A percentile compares a stretch with the other conserved stretches of the same genome.
Conservation (phyloP, 2,888 invertebrate genomes). For the Prosapia bicincta region DNA sequence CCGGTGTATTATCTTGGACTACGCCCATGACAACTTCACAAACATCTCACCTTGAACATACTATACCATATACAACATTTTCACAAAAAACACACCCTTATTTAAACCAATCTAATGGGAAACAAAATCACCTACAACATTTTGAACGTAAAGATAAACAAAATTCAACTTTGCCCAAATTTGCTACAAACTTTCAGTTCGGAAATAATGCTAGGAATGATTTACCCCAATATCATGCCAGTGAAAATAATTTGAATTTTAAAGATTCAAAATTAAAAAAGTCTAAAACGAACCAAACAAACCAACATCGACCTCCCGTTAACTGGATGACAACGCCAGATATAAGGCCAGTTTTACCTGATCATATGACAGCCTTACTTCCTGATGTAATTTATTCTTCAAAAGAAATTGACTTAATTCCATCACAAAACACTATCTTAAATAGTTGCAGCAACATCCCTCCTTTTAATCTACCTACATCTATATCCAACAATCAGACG, state of each 20-base stretch:
- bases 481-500: conserved; percentile 20
- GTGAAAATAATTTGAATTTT: background rate
- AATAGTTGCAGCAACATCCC: conserved; percentile 19
- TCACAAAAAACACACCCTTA: conserved; percentile 9
- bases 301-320: conserved; percentile 47
- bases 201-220: background rate
- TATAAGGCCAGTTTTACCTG: conserved; percentile 22
- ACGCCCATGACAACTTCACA: conserved; percentile 5
- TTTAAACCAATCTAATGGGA: background rate
- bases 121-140: background rate
- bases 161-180: conserved; percentile 9
- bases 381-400: conserved; percentile 21
- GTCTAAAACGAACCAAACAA: conserved; percentile 23
- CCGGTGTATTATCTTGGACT: conserved; percentile 14
- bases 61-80: conserved; percentile 11
- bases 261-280: conserved; percentile 18
- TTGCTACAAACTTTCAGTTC: conserved; percentile 20
- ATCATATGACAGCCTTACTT: conserved; percentile 10
- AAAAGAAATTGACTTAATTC: conserved; percentile 25
- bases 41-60: background rate
- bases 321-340: conserved; percentile 63
- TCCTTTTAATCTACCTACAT: conserved; percentile 9
- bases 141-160: conserved; percentile 8
- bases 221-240: background rate
- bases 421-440: conserved; percentile 7